Base-by-base conservation (phyloP, 2,888 invertebrate genomes). In the Herminia tarsipennalis region DNA sequence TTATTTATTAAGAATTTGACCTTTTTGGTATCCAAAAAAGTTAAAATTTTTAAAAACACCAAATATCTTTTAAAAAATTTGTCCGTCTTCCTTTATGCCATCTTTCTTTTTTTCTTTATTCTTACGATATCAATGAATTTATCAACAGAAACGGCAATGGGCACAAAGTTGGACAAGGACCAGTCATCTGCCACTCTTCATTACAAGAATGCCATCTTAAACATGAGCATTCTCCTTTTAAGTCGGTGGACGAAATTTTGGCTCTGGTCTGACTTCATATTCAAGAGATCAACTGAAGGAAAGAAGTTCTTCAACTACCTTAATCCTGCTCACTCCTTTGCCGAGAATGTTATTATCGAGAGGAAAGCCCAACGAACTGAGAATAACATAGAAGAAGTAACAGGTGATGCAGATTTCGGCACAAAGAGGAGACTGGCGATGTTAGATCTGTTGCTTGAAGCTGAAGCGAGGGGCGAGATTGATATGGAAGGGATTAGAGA, bases 401-500 rank as follows among this genome's bases (percentile, higher is more conserved):
- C 5, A 12, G 20, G 3, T 20, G 37, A 37, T 13, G n/a, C 10
- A 8, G 37, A 37, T 16, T 13, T 37, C 9, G 37, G 37, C 5
- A 20, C 37, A 1, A 37, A 91, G 36, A 92, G 87, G 46, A 92
- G 92, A 69, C 81, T 93, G 72, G 93, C 93, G 0, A 93, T 95
- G 66, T 78, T 95, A 49, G 94, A 95, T 80, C 82, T 94, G 12
- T 67, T 95, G 6, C 65, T 95, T 13, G 92, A 93, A 43, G 88
- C 92, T 2, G 92, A 89, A 56, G 86, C 88, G 21, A 91, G 92
- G 47, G 93, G 92, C 1, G 80, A 91, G 53, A 78, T 95, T 17
- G 92, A 92, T 22, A 86, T 93, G 58, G 75, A 92, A 18, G 94
- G 94, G 35, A 93, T 95, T 47, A 86, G 93, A 37, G 94, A 94